phyloP scores from a whole-genome alignment of 2,113 vertebrate species.

The Apodemus sylvaticus region DNA sequence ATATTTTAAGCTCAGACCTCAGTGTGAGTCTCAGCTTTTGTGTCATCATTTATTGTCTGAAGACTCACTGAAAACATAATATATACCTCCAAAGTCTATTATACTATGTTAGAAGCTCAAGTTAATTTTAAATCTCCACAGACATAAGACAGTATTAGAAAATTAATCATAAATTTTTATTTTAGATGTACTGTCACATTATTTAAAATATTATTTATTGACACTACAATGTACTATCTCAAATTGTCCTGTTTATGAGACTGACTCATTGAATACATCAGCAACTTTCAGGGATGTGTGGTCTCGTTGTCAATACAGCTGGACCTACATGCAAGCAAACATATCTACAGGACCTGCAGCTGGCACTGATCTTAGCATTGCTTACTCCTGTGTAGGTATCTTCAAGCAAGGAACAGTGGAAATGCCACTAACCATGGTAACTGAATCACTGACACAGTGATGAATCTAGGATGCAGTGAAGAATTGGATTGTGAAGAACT shows the following conservation, averaged over 20 bases:
- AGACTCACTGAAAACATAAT: neutral
- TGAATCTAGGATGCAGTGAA: neutral
- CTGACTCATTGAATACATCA: neutral
- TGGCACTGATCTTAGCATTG: neutral
- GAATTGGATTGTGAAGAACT: neutral
- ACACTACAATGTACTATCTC: neutral
- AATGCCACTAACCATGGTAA: neutral
- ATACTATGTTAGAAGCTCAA: conserved; percentile 39
- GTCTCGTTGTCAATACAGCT: neutral
- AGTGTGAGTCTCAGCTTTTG: neutral
- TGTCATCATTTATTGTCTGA: neutral
- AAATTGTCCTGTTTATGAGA: neutral
- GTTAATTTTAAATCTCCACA: conserved; percentile 16
- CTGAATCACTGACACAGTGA: neutral
- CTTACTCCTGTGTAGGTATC: neutral
- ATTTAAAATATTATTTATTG: neutral
- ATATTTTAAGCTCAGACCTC: neutral
- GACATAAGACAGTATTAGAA: neutral
- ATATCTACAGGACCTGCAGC: neutral
- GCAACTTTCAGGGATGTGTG: neutral
- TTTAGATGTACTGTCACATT: neutral
- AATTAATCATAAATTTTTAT: neutral
- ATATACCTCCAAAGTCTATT: neutral
- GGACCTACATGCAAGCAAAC: neutral
- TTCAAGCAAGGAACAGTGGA: neutral